Base-by-base conservation (phyloP, 2,888 invertebrate genomes). In the Odontocerum albicorne region DNA sequence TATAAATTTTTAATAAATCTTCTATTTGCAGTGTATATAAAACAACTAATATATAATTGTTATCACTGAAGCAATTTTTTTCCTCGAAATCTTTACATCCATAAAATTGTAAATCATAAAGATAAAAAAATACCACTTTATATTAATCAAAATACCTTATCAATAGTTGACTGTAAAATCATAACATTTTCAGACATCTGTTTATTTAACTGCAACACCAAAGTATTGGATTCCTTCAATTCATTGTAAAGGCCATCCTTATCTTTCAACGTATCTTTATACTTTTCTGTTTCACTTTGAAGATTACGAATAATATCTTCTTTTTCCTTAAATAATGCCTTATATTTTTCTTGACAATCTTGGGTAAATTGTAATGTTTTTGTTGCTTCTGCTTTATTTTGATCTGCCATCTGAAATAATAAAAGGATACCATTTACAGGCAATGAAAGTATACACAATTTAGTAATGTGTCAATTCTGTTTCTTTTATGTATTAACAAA, bases 331-430 rank as follows among this genome's bases (percentile, higher is more conserved):
- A 82, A 80, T 0, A 85, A 63, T 33, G 72, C 72, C 52, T 81
- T 81, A 55, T 79, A 78, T 68, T 86, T 87, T 17, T 84, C 83
- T 67, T 87, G 84, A 65, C 83, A 85, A 60, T 81, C 82, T 22
- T 85, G 83, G 0, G 85, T 87, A 32, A 89, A 67, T 63, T 84
- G 84, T 36, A 88, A 69, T 0, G 88, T 84, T 72, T 87, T 87
- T 21, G 87, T 82, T 1, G 88, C 71, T 72, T 92, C 91, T 4
- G 80, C 76, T 71, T 90, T 89, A 62, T 83, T 80, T 33, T 81
- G 79, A 57, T 78, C 79, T 0, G 78, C 72, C 75, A 79, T 81
- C 70, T 75, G 66, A 7, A 62, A 60, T 54, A 59, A 33, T 36
- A 44, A 38, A 17, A 2, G 38, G 20, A n/a, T n/a, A 12, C 12